Conservation (phyloP, 2,888 invertebrate genomes). For the Brachycybe producta region DNA sequence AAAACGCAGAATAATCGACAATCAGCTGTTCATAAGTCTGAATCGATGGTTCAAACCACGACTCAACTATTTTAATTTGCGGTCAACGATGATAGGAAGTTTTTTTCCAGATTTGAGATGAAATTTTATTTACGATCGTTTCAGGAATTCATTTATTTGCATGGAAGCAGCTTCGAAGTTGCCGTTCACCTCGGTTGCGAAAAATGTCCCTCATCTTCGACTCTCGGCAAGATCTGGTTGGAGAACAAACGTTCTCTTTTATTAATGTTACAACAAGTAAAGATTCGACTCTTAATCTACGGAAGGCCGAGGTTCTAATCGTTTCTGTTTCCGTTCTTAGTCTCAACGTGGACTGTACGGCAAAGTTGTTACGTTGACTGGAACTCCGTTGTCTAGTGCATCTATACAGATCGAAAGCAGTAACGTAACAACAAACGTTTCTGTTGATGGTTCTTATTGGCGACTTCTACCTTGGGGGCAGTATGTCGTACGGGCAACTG, state of each 20-base stretch:
- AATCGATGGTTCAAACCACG: too few species aligned
- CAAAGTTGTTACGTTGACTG: not conserved
- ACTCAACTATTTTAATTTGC: too few species aligned
- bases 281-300: conserved; percentile 15
- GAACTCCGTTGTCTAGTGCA: conserved; percentile 2
- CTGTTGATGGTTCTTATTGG: conserved; percentile 72
- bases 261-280: conserved; percentile 70
- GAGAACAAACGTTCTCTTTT: conserved; percentile 76
- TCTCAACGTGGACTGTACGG: conserved; percentile 15
- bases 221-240: conserved; percentile 68
- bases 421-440: conserved; percentile 3
- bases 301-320: too few species aligned
- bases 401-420: not conserved
- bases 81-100: too few species aligned
- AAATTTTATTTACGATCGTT: too few species aligned
- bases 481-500: conserved; percentile 59
- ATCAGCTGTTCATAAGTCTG: too few species aligned
- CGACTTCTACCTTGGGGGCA: conserved; percentile 74
- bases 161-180: conserved; percentile 82
- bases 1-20: too few species aligned
- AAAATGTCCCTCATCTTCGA: conserved; percentile 67
- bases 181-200: conserved; percentile 88
- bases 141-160: conserved; percentile 94
- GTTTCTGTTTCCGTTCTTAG: not conserved
- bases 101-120: too few species aligned